phyloP scores from a whole-genome alignment of 92 coral and sea anemone species.

The Epizoanthus illoricatus region DNA sequence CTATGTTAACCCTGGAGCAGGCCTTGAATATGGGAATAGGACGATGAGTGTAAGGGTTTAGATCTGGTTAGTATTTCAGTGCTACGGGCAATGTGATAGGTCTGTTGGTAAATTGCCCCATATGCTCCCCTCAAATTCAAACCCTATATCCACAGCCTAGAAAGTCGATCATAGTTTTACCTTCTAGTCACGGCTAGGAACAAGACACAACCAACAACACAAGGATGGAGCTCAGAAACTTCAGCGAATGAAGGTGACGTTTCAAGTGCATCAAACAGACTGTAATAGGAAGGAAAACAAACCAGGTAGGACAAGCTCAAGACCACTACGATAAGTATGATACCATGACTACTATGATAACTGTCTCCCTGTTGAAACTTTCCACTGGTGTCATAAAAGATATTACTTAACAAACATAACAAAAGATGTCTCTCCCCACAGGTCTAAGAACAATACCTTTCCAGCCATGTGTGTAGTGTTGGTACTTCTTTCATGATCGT shows the following conservation, averaged over 20 bases:
- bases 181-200: conserved; percentile 1
- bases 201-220: conserved; percentile 4
- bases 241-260: background rate
- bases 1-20: too few relatives aligned
- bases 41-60: too few relatives aligned
- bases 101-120: too few relatives aligned
- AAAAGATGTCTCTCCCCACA: background rate
- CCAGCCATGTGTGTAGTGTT: conserved; percentile 7
- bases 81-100: too few relatives aligned
- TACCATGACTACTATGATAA: too few relatives aligned
- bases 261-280: conserved; percentile 3
- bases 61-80: too few relatives aligned
- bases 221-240: conserved; percentile 1
- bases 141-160: background rate
- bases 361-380: too few relatives aligned
- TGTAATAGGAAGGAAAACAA: background rate
- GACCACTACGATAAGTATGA: too few relatives aligned
- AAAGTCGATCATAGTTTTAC: background rate
- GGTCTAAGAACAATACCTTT: conserved; percentile 7
- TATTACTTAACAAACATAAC: background rate
- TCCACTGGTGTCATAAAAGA: background rate
- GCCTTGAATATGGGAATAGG: too few relatives aligned
- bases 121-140: too few relatives aligned
- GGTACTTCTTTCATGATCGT: background rate
- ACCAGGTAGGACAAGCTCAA: too few relatives aligned